Evolutionary conservation across 2,888 invertebrate species (phyloP), one percentile per base, ranked within the genome.

Genomic region (Morpho achilles): DNA sequence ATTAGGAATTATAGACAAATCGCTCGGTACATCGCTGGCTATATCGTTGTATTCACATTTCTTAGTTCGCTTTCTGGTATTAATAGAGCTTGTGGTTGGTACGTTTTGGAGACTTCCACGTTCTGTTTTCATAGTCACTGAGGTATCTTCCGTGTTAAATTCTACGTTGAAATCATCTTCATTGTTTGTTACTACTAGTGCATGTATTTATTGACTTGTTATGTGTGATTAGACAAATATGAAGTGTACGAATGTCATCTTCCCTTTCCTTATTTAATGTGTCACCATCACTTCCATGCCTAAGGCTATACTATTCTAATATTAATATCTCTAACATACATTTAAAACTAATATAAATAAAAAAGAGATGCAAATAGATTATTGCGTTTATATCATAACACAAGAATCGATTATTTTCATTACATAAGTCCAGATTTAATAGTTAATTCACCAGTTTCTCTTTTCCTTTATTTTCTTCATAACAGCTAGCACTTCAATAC

Each of bases 401-500:
- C 3, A 5, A 32, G 32, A 32, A 32, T 2, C 32, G 32, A 32
- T 32, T 32, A 32, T 32, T 32, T 5, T 32, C 32, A 32, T 32
- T 5, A 32, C 3, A 3, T 3, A 1, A 32, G 32, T 32, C 32
- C 32, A 32, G 32, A 3, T 32, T 32, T 3, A 5, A 32, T 32
- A 32, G 32, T 32, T 32, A 32, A 32, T 16, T 53, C n/a, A 55
- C 79, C 78, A 81, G 56, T 74, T 77, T 56, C 79, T 76, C 43
- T 80, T 82, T 7, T 84, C 79, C 42, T 77, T 84, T 10, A 90
- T 80, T 50, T 69, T 80, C 65, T 80, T 85, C 87, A 90, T 90
- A 0, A 87, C 70, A 7, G 76, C 73, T 32, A 89, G 67, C 0
- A 89, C 87, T 62, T 86, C 84, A 50, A 89, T 83, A 50, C 90